phyloP scores from a whole-genome alignment of 2,888 invertebrate species.

The Branchellion lobata region DNA sequence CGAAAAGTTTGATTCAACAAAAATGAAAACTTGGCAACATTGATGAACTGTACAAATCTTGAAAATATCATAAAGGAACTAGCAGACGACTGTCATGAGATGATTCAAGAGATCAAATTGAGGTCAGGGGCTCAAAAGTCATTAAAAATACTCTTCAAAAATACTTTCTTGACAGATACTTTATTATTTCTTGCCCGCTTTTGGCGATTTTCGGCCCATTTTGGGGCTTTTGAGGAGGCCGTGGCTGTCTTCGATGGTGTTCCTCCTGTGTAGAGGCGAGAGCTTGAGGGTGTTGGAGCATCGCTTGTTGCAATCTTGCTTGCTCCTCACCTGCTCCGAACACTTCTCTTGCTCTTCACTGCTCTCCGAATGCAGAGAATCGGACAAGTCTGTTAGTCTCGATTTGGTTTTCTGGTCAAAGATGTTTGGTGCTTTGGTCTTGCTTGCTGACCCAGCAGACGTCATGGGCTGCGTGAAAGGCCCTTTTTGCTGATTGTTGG shows the following conservation, averaged over 20 bases:
- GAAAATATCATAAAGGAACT: no score
- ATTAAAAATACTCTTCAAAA: background rate
- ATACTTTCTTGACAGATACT: background rate
- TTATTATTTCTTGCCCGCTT: background rate
- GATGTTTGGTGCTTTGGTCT: no score
- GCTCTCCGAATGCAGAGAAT: slow-evolving; percentile 32
- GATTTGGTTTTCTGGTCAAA: background rate
- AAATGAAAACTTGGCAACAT: no score
- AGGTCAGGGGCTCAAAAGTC: no score
- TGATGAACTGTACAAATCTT: no score
- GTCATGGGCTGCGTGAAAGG: no score
- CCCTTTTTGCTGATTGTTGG: no score
- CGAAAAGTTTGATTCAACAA: no score
- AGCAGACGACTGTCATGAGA: no score
- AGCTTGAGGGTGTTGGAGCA: no score
- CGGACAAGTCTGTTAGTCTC: slow-evolving; percentile 17
- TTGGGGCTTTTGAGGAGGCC: background rate
- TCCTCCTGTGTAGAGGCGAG: background rate
- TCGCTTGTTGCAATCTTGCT: background rate
- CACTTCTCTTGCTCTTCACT: slow-evolving; percentile 19
- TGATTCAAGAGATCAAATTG: no score
- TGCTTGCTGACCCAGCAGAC: no score
- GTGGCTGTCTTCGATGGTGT: background rate
- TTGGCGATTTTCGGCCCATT: background rate
- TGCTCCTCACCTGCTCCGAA: background rate